A percentile compares a stretch with the other conserved stretches of the same genome.
phyloP scores from a whole-genome alignment of 2,797 vertebrate genomes.

The Gymnoscopelus braueri region DNA sequence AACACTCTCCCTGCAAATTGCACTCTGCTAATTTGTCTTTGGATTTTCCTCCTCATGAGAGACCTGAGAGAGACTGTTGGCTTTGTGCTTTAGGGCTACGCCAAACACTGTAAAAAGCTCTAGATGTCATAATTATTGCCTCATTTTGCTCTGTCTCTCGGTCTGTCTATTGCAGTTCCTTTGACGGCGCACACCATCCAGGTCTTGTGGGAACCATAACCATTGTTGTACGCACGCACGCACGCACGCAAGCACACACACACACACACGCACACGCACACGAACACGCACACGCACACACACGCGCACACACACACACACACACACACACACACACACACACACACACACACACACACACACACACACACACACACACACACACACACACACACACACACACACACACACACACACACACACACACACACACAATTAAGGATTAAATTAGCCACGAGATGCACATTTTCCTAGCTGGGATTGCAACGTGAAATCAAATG shows the following conservation, averaged over 20 bases:
- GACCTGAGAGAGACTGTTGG: not conserved
- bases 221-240: not conserved
- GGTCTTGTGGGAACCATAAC: not conserved
- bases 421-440: not conserved
- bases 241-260: too few relatives aligned
- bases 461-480: too few relatives aligned
- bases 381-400: slow-evolving; percentile 2
- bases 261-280: too few relatives aligned
- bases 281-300: too few relatives aligned
- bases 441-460: too few relatives aligned
- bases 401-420: not conserved
- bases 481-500: too few relatives aligned
- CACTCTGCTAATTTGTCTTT: slow-evolving; percentile 43
- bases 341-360: slow-evolving; percentile 1
- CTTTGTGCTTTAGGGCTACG: not conserved
- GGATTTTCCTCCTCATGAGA: slow-evolving; percentile 15
- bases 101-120: slow-evolving; percentile 39
- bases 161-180: slow-evolving; percentile 7
- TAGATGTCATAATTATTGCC: slow-evolving; percentile 25
- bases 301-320: not conserved
- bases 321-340: not conserved
- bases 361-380: too few relatives aligned
- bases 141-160: slow-evolving; percentile 24
- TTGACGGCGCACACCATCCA: slow-evolving; percentile 5
- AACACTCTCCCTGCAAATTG: slow-evolving; percentile 46